Base-by-base conservation (phyloP, 2,797 vertebrate species). In the Fringilla coelebs region DNA sequence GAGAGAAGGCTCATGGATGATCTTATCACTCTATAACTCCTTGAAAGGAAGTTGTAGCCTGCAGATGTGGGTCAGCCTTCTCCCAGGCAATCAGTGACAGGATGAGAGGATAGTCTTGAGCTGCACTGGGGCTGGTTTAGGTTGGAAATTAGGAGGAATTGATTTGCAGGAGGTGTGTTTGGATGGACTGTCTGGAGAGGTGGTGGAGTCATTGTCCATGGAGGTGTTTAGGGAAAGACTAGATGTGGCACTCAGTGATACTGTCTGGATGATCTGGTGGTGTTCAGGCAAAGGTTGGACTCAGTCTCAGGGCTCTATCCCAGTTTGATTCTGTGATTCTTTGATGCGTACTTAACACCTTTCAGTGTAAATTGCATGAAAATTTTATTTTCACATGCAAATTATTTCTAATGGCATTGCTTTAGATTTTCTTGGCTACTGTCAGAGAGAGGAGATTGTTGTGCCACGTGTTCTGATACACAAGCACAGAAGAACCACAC, bases 381-480 rank as follows among this genome's bases (percentile, higher is more conserved):
- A 41, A 5, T 82, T 68, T 17, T 41, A 22, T 19, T 41, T 68
- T 61, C 21, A 52, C 6, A 2, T 52, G 24, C n/a, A 55, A 34
- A 25, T 82, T 72, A 38, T 68, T 80, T 83, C 10, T 62, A n/a
- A 32, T 80, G 22, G 16, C 10, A 10, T 62, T 41, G 13, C 29
- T 4, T 5, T 19, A 24, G 8, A 2, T 66, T 85, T 85, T 72
- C 38, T 94, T 68, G 72, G 17, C 34, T 60, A 7, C 38, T 57
- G 78, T 84, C 55, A 66, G 49, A 61, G 28, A 34, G 52, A 32
- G n/a, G 16, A 80, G 14, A 15, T 36, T 34, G 8, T 82, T 48
- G 28, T 68, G 14, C 51, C 3, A 0, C 3, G 13, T 51, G 25
- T 70, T 45, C 13, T 62, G 34, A 10, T 70, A 18, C 2, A 3